phyloP scores from a whole-genome alignment of 2,888 invertebrate genomes.

The Panzeria rudis region DNA sequence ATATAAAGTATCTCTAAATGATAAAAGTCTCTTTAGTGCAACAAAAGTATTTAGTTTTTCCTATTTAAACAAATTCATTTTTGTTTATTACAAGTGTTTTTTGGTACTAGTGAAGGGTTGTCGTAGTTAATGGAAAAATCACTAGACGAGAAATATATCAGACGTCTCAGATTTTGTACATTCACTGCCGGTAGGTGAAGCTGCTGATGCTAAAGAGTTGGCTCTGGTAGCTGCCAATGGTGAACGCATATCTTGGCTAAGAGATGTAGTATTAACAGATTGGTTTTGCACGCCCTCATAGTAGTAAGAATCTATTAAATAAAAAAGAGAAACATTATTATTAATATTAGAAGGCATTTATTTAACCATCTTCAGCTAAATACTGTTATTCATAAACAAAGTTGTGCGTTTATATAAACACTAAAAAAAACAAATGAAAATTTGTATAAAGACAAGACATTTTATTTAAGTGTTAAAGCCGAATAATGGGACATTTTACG shows the following conservation, averaged over 20 bases:
- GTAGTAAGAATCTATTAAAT: slow-evolving; percentile 86
- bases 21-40: slow-evolving; percentile 60
- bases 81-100: slow-evolving; percentile 19
- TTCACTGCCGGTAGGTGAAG: slow-evolving; percentile 89
- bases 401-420: too few species aligned
- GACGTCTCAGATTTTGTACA: slow-evolving; percentile 87
- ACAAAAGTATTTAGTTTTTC: slow-evolving; percentile 34
- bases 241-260: slow-evolving; percentile 87
- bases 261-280: slow-evolving; percentile 73
- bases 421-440: too few species aligned
- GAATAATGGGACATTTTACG: too few species aligned
- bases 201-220: slow-evolving; percentile 88
- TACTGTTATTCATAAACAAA: too few species aligned
- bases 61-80: slow-evolving; percentile 38
- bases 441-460: too few species aligned
- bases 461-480: too few species aligned
- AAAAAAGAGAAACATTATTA: neutral
- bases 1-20: neutral
- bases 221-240: slow-evolving; percentile 89
- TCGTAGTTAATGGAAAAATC: slow-evolving; percentile 50
- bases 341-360: neutral
- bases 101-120: slow-evolving; percentile 44
- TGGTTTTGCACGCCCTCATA: slow-evolving; percentile 84
- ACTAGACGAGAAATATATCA: slow-evolving; percentile 83
- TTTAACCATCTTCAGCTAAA: neutral